phyloP scores from a whole-genome alignment of 2,888 invertebrate species.

The Yponomeuta plumbellus region DNA sequence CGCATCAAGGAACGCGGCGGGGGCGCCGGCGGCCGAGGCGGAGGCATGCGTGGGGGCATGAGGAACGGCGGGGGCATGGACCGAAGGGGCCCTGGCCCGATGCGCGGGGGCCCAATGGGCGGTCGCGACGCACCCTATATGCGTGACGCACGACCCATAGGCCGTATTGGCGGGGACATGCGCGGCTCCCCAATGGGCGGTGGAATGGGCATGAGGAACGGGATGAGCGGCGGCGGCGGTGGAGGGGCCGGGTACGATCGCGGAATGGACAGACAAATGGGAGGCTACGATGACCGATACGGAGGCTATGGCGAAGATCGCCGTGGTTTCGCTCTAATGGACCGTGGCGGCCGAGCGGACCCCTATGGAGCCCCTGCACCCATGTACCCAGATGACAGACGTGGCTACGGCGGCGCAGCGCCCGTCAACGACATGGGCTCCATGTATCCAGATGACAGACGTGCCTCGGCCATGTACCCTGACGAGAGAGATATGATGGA shows the following conservation, averaged over 20 bases:
- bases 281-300: slow-evolving; percentile 57
- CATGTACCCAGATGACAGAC: slow-evolving; percentile 41
- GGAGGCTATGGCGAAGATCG: slow-evolving; percentile 63
- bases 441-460: slow-evolving; percentile 40
- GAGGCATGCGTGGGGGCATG: slow-evolving; percentile 49
- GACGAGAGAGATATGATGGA: slow-evolving; percentile 62
- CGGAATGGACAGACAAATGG: slow-evolving; percentile 43
- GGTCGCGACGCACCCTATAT: slow-evolving; percentile 51
- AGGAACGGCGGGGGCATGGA: slow-evolving; percentile 53
- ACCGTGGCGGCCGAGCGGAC: slow-evolving; percentile 44
- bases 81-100: slow-evolving; percentile 50
- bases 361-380: slow-evolving; percentile 53
- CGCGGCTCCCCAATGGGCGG: slow-evolving; percentile 49
- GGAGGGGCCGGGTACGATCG: slow-evolving; percentile 47
- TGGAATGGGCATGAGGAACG: slow-evolving; percentile 64
- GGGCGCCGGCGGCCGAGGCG: slow-evolving; percentile 60
- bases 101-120: slow-evolving; percentile 40
- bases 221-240: slow-evolving; percentile 44
- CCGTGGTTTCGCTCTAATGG: slow-evolving; percentile 63
- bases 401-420: slow-evolving; percentile 31
- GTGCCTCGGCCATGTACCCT: slow-evolving; percentile 48
- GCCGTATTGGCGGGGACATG: slow-evolving; percentile 38
- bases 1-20: slow-evolving; percentile 83
- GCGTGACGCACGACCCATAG: slow-evolving; percentile 45
- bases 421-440: slow-evolving; percentile 25